Evolutionary conservation across 2,797 vertebrate genomes (phyloP), one percentile per base, ranked within the genome.

Genomic region (Cheirogaleus major): DNA sequence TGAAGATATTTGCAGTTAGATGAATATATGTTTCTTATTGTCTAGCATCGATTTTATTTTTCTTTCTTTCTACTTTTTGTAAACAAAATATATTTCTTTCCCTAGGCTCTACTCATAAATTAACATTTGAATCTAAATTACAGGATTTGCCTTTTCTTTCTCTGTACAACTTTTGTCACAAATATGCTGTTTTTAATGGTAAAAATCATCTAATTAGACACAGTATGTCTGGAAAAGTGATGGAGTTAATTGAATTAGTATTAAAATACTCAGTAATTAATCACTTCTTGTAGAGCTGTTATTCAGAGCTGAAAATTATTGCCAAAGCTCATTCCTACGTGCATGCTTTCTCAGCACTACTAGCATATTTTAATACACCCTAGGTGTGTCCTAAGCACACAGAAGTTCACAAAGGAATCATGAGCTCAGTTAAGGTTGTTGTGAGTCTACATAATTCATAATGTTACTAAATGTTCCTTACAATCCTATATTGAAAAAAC

Each of bases 121-220:
- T 38, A 96, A 8, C 50, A 91, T 85, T 88, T 97, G 59, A 96
- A 94, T 91, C 96, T 65, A 87, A 97, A 97, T 93, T 43, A 81
- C 85, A 78, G 43, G 11, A 86, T 83, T 30, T 69, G 95, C 32
- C 22, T 2, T 97, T 96, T 96, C 95, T 41, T 65, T 95, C 96
- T 22, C 65, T 85, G 10, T 95, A 80, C 7, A 94, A 65, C 81
- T 89, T 12, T 96, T 97, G 80, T 72, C 27, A 81, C 52, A 96
- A 93, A 91, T 92, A 73, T 48, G 23, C 9, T 95, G 92, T 57
- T 38, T 35, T 97, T 97, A 93, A 96, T 93, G 82, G 97, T 65
- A 98, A 93, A 98, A 93, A 97, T 79, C 70, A 97, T 72, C 63
- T 97, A 93, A 93, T 95, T 97, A 87, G 67, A 96, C 57, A 93